Conservation (phyloP, 2,888 invertebrate species). For the Muschampia staudingeri region DNA sequence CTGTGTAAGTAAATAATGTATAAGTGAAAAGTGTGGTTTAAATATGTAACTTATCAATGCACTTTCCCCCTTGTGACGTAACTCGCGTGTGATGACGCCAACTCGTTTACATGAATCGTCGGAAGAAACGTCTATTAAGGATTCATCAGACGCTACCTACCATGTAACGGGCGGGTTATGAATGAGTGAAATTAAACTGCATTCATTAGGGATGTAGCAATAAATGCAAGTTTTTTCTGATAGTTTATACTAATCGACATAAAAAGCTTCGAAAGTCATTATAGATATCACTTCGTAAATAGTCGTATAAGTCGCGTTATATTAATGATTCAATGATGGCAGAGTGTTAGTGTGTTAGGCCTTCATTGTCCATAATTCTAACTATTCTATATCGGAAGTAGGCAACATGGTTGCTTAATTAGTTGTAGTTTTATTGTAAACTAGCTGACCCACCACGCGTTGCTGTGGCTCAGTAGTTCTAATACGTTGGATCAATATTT, state of each 20-base stretch:
- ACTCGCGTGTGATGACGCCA: conserved; percentile 79
- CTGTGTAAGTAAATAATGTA: conserved; percentile 11
- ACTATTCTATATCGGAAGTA: no score
- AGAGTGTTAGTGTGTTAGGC: no score
- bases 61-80: conserved; percentile 86
- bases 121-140: conserved; percentile 80
- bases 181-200: conserved; percentile 3
- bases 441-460: no score
- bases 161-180: conserved; percentile 17
- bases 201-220: not conserved
- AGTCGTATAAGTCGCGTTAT: no score
- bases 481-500: no score
- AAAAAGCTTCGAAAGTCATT: not conserved
- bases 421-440: no score
- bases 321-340: no score
- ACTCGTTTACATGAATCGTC: conserved; percentile 81
- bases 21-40: conserved; percentile 33
- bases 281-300: not conserved
- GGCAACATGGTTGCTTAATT: no score
- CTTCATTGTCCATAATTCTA: no score
- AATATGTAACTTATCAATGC: conserved; percentile 79
- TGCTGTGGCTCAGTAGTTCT: no score
- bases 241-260: no score
- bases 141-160: conserved; percentile 69
- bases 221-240: no score